These are phyloP conservation scores for Phalera bucephala DNA, from an alignment of 2,888 invertebrate genomes.

Conservation along the genomic window DNA sequence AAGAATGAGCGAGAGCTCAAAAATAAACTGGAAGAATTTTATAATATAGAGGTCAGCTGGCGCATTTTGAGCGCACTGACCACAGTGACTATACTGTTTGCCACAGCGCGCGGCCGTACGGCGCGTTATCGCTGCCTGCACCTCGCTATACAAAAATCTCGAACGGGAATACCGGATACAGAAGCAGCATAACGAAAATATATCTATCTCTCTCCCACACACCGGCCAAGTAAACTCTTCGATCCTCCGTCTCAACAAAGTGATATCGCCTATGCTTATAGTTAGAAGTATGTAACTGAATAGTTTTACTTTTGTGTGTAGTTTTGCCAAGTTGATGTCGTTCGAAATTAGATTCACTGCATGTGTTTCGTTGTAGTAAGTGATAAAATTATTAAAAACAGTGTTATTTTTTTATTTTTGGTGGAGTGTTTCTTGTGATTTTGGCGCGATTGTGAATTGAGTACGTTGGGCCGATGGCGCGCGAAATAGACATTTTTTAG, in stretches of 20 bases:
- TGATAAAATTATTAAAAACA: conserved; percentile 42
- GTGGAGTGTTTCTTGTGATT: conserved; percentile 23
- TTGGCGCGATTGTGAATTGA: conserved; percentile 31
- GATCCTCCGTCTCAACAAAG: conserved; percentile 42
- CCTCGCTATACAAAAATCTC: conserved; percentile 62
- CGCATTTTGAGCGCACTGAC: conserved; percentile 42
- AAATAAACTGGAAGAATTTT: too few relatives aligned
- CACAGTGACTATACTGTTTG: conserved; percentile 38
- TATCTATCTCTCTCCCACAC: conserved; percentile 44
- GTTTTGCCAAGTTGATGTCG: conserved; percentile 68
- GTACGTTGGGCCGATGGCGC: conserved; percentile 55
- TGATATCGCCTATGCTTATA: conserved; percentile 52
- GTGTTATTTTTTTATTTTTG: too few relatives aligned
- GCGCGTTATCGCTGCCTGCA: conserved; percentile 47
- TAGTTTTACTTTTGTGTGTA: conserved; percentile 66
- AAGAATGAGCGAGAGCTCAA: too few relatives aligned
- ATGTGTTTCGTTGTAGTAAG: conserved; percentile 52
- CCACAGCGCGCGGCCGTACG: conserved; percentile 26
- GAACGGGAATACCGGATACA: conserved; percentile 76
- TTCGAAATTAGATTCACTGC: conserved; percentile 53
- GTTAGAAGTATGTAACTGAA: conserved; percentile 48
- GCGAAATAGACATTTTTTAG: conserved; percentile 55
- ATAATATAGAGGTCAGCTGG: conserved; percentile 55
- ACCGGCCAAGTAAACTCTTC: conserved; percentile 17
- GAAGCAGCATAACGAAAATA: conserved; percentile 39